Evolutionary conservation across 1,140 invertebrate species (phyloP), one percentile per base, ranked within the genome.

Genomic region (Panagrolaimus sp.): DNA sequence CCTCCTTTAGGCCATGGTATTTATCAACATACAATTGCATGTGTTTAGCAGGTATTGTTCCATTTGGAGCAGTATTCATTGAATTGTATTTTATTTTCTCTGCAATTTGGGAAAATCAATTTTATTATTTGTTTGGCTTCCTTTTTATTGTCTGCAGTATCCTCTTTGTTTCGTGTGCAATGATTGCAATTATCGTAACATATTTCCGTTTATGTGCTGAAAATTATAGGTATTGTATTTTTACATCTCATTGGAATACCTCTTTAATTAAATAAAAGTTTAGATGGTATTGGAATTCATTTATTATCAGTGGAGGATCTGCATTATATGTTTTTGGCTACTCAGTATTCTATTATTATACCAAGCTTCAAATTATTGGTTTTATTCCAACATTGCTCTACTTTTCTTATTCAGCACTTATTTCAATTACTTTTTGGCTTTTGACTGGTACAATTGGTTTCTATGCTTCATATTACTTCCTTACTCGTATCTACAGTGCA

Each of bases 141-240:
- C 86, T 98, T 63, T 97, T 98, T 85, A 87, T 97, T 47, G 94
- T 98, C 43, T 96, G 96, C 85, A 90, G 94, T 79, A 98, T 98
- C 83, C 88, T 98, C 61, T 89, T 95, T 66, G 90, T 97, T 67
- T 96, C 93, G 5, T 95, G 93, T 76, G 93, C 91, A n/a, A 93
- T 97, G 85, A 96, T 98, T 83, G 92, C 93, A 23, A 92, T 98
- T 79, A 93, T 97, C 1, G 94, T 97, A 90, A 92, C 94, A 0
- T 98, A 98, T 85, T 97, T 98, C 83, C 93, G 97, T 84, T 86
- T 98, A 11, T 97, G 94, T 86, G 92, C 92, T 75, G 95, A 98
- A 92, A 92, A 97, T 84, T 97, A 97, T 85, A 91, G 93, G 78
- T 97, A 94, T 94, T 97, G 94, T n/a, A n/a, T n/a, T n/a, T n/a